Percentiles rank a stretch among this genome's conserved stretches.
These are phyloP conservation scores for Sardina pilchardus DNA, from an alignment of 2,113 vertebrate genomes.

Conservation along the genomic window DNA sequence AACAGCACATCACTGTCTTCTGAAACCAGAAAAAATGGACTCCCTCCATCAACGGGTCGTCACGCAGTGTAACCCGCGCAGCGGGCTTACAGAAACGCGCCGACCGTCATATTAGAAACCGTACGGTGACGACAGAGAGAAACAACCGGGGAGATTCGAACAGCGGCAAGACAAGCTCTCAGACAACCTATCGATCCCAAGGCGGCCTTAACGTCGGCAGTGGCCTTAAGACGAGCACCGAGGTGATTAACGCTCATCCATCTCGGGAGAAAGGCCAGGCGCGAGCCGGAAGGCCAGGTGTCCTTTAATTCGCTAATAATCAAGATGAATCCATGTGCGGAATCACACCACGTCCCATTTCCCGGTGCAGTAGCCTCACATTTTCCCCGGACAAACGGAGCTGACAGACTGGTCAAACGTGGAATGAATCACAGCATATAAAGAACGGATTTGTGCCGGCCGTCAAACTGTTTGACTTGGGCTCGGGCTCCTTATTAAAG, in stretches of 20 bases:
- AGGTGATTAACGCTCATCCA: not conserved
- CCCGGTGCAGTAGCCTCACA: not conserved
- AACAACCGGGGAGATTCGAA: not conserved
- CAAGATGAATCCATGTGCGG: not conserved
- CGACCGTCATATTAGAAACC: not conserved
- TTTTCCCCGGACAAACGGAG: not conserved
- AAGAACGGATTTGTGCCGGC: not conserved
- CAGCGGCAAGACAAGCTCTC: not conserved
- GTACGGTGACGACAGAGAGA: not conserved
- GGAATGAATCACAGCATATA: not conserved
- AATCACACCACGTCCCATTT: not conserved
- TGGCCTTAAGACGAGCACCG: not conserved
- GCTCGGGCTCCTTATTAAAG: not conserved
- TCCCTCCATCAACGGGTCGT: not conserved
- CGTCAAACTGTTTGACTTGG: not conserved
- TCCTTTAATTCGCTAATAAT: constrained; percentile 9
- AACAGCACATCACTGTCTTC: not conserved
- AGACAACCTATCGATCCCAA: not conserved
- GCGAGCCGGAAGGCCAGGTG: not conserved
- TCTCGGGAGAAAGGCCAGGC: not conserved
- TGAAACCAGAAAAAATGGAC: not conserved
- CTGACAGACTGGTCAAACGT: not conserved
- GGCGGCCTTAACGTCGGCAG: not conserved
- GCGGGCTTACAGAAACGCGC: not conserved
- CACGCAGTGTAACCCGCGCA: not conserved